These are phyloP conservation scores for Drosophila algonquin DNA, from an alignment of 2,888 invertebrate genomes.

Conservation along the genomic window DNA sequence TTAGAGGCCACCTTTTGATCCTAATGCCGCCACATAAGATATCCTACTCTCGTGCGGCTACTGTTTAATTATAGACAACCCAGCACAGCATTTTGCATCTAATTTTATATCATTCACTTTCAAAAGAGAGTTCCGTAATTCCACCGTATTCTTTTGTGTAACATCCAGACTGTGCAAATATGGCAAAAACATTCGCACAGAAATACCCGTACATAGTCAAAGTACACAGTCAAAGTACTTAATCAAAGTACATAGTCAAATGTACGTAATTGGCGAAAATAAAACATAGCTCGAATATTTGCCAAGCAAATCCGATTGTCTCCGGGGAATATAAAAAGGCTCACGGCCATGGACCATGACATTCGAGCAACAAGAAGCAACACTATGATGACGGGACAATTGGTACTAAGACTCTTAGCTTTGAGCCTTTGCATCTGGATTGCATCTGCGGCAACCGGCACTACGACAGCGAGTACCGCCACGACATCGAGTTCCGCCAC, in stretches of 20 bases:
- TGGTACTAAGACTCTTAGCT: slow-evolving; percentile 17
- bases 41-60: not conserved
- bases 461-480: not conserved
- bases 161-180: slow-evolving; percentile 34
- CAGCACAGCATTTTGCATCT: not conserved
- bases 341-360: not conserved
- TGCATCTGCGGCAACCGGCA: not conserved
- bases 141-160: slow-evolving; percentile 32
- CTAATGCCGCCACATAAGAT: not conserved
- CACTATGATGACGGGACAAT: slow-evolving; percentile 25
- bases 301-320: slow-evolving; percentile 28
- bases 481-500: slow-evolving; percentile 1
- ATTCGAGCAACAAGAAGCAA: slow-evolving; percentile 16
- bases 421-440: slow-evolving; percentile 28
- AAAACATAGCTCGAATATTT: slow-evolving; percentile 25
- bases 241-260: not conserved
- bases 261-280: slow-evolving; percentile 27
- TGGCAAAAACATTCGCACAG: slow-evolving; percentile 28
- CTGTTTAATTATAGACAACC: not conserved
- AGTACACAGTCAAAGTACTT: not conserved
- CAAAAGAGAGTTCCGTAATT: slow-evolving; percentile 1
- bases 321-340: slow-evolving; percentile 31
- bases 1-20: not conserved
- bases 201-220: not conserved
- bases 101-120: not conserved